phyloP scores from a whole-genome alignment of 2,888 invertebrate genomes.

The Lamellibrachia columna region DNA sequence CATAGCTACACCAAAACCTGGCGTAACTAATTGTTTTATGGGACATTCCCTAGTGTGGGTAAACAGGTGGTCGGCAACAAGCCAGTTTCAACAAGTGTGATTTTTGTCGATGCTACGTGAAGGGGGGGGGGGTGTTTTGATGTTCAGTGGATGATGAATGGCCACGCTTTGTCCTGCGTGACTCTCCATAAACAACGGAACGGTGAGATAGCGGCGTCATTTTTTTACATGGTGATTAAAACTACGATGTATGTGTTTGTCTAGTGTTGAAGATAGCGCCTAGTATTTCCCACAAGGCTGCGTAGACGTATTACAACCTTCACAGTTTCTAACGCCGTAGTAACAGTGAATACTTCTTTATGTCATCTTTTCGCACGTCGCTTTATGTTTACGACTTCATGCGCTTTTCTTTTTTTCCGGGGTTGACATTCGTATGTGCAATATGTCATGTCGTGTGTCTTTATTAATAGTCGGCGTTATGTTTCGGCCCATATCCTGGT shows the following conservation, averaged over 20 bases:
- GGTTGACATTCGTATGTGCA: neutral
- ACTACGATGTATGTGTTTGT: neutral
- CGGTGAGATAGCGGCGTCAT: neutral
- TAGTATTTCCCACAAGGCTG: neutral
- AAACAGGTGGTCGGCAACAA: neutral
- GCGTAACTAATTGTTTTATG: neutral
- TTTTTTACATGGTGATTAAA: neutral
- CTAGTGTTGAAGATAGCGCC: neutral
- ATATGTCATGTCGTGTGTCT: neutral
- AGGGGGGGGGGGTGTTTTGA: neutral
- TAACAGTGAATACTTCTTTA: neutral
- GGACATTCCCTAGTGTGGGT: neutral
- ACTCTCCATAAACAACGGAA: neutral
- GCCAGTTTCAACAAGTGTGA: neutral
- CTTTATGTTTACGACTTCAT: neutral
- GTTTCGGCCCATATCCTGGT: no score
- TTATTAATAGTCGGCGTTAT: neutral
- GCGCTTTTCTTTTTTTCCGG: neutral
- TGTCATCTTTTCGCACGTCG: neutral
- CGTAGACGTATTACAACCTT: neutral
- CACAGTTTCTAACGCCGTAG: neutral
- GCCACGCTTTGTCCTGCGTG: neutral
- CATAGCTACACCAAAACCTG: neutral
- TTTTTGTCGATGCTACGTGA: neutral
- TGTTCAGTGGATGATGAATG: neutral